Conservation (phyloP, 2,888 invertebrate genomes). For the Pandemis corylana region DNA sequence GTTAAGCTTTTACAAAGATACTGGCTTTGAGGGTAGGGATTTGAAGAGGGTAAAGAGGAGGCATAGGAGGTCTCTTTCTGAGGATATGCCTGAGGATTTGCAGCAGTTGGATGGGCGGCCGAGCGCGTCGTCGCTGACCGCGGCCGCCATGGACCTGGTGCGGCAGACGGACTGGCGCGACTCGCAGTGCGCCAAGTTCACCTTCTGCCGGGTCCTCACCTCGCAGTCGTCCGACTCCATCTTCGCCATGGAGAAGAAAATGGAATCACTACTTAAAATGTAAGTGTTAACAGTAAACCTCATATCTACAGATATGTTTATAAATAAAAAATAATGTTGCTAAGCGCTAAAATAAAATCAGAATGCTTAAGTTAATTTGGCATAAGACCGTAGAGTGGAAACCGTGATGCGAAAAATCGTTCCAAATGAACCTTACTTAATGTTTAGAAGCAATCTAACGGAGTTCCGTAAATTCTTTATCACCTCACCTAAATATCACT, state of each 20-base stretch:
- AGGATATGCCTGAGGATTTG: slow-evolving; percentile 75
- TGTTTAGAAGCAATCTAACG: too few relatives aligned
- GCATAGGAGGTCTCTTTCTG: slow-evolving; percentile 67
- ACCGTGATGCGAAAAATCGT: too few relatives aligned
- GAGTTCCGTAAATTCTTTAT: not conserved
- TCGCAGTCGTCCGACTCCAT: slow-evolving; percentile 88
- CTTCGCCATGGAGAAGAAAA: slow-evolving; percentile 92
- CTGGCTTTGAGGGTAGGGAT: slow-evolving; percentile 55
- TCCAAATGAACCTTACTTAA: too few relatives aligned
- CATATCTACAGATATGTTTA: too few relatives aligned
- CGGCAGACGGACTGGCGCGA: slow-evolving; percentile 88
- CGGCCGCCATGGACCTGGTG: slow-evolving; percentile 78
- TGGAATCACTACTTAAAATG: slow-evolving; percentile 89
- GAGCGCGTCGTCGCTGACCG: slow-evolving; percentile 64
- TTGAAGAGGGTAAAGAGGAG: slow-evolving; percentile 64
- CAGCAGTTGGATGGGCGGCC: slow-evolving; percentile 67
- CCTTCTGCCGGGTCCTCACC: slow-evolving; percentile 91
- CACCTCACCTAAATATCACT: not conserved
- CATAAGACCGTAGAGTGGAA: too few relatives aligned
- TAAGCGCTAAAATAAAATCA: too few relatives aligned
- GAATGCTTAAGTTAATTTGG: too few relatives aligned
- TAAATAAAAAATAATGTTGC: too few relatives aligned
- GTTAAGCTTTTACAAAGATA: slow-evolving; percentile 59
- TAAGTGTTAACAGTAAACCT: slow-evolving; percentile 80
- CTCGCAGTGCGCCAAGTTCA: slow-evolving; percentile 90